phyloP scores from a whole-genome alignment of 2,113 vertebrate genomes.

The Cavia porcellus region DNA sequence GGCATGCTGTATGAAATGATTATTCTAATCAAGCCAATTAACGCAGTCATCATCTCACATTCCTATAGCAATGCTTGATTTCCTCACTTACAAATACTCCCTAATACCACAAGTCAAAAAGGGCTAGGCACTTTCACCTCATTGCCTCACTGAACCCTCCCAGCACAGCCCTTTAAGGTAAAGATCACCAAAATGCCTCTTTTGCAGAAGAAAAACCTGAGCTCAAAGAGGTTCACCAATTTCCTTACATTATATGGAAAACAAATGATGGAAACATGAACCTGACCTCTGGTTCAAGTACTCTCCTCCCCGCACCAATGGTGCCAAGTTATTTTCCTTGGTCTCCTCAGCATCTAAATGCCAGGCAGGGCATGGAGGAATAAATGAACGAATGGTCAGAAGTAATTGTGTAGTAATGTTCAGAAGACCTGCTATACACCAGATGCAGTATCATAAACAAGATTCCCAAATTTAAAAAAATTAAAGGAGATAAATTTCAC shows the following conservation, averaged over 20 bases:
- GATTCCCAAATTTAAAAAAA: not conserved
- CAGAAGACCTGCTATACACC: not conserved
- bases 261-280: no score
- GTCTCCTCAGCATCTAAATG: not conserved
- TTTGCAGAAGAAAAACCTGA: not conserved
- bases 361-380: fast-evolving
- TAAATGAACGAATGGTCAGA: not conserved
- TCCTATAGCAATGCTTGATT: not conserved
- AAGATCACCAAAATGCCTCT: not conserved
- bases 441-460: not conserved
- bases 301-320: fast-evolving
- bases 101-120: not conserved
- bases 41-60: not conserved
- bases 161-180: not conserved
- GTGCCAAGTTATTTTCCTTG: not conserved
- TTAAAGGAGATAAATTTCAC: not conserved
- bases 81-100: not conserved
- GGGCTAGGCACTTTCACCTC: not conserved
- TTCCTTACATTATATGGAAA: fast-evolving
- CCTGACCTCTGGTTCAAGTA: not conserved
- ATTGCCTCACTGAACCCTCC: fast-evolving
- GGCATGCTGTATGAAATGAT: not conserved
- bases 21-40: not conserved
- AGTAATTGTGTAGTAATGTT: not conserved
- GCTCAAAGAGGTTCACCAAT: fast-evolving